phyloP scores from a whole-genome alignment of 2,888 invertebrate genomes.

The Andrena bicolor region DNA sequence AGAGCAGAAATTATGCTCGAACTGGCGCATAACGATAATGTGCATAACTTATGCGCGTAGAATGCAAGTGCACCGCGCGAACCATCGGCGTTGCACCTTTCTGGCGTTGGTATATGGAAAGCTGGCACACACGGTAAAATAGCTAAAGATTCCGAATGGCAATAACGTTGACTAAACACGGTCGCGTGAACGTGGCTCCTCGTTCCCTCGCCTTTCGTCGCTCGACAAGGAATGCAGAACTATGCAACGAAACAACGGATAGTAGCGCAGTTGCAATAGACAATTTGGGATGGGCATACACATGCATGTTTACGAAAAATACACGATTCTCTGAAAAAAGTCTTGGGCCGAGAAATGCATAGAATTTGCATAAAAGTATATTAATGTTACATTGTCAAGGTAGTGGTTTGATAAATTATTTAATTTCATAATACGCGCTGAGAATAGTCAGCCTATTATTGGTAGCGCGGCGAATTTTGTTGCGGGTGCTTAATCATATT shows the following conservation, averaged over 20 bases:
- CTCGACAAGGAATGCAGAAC: constrained; percentile 35
- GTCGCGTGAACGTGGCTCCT: constrained; percentile 39
- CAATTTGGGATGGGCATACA: background rate
- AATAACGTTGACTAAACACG: constrained; percentile 65
- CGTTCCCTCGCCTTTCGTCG: constrained; percentile 49
- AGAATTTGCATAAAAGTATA: no score
- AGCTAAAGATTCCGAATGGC: constrained; percentile 56
- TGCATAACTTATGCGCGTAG: constrained; percentile 64
- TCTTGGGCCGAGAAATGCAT: no score
- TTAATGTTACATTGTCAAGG: no score
- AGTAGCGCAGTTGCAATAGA: background rate
- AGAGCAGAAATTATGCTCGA: constrained; percentile 63
- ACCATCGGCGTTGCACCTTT: constrained; percentile 46
- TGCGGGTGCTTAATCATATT: no score
- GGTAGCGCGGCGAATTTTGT: no score
- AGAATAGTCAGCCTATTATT: no score
- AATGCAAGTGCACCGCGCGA: constrained; percentile 49
- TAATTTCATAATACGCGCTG: no score
- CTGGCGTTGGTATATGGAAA: constrained; percentile 52
- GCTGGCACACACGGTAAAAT: constrained; percentile 44
- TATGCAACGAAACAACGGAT: background rate
- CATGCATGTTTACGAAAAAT: no score
- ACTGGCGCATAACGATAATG: constrained; percentile 65
- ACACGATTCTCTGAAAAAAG: no score
- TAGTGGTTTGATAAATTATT: no score